phyloP scores from a whole-genome alignment of 1,140 invertebrate species.

The Platyscapa corneri region DNA sequence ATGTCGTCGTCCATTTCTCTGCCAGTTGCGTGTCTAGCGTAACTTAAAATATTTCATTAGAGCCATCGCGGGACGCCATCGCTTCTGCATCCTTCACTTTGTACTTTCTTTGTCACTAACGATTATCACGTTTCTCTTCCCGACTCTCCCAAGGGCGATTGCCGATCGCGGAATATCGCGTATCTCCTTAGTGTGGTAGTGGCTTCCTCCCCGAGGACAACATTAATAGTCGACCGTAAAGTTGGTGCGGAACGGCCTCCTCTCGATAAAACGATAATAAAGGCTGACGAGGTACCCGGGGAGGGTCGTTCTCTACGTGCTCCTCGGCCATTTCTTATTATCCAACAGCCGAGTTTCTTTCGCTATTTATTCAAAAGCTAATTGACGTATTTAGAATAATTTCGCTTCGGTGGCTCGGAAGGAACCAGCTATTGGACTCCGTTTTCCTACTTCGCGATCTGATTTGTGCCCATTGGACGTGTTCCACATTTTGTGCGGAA shows the following conservation, averaged over 20 bases:
- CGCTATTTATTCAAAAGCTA: not conserved
- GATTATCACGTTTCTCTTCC: conserved; percentile 19
- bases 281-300: conserved; percentile 53
- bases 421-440: no score
- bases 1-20: conserved; percentile 6
- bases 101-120: conserved; percentile 14
- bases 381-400: not conserved
- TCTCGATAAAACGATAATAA: conserved; percentile 56
- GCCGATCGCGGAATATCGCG: conserved; percentile 44
- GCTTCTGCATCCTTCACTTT: conserved; percentile 2
- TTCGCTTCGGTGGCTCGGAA: not conserved
- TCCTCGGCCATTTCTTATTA: not conserved
- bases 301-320: conserved; percentile 38
- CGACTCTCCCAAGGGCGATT: conserved; percentile 37
- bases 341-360: not conserved
- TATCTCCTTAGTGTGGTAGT: conserved; percentile 50
- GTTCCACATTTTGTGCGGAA: no score
- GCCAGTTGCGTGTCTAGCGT: conserved; percentile 4
- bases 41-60: conserved; percentile 25
- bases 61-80: not conserved
- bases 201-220: conserved; percentile 49
- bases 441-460: no score
- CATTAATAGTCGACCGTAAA: conserved; percentile 60
- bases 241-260: conserved; percentile 32
- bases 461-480: no score